These are phyloP conservation scores for Archaeoteleia sp. DNA, from an alignment of 2,888 invertebrate species.

Conservation along the genomic window DNA sequence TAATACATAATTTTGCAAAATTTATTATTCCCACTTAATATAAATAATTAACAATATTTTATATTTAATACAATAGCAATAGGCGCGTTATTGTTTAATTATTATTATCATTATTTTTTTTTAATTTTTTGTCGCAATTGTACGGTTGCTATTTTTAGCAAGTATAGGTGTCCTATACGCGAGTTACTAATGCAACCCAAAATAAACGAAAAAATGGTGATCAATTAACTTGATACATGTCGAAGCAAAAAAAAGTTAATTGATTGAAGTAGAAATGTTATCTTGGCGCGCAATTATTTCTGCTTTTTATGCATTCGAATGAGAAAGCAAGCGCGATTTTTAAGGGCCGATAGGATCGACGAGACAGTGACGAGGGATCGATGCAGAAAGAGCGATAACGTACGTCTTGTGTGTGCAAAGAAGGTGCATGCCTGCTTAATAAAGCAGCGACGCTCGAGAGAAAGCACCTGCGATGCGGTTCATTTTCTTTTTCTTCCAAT, in stretches of 20 bases:
- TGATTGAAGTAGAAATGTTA: conserved; percentile 41
- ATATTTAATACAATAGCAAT: too few species aligned
- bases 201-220: conserved; percentile 17
- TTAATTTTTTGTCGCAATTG: too few species aligned
- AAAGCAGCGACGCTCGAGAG: conserved; percentile 38
- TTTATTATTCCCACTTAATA: too few species aligned
- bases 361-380: conserved; percentile 45
- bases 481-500: conserved; percentile 30
- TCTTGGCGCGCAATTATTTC: conserved; percentile 46
- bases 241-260: conserved; percentile 19
- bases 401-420: conserved; percentile 39
- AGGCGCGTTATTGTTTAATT: too few species aligned
- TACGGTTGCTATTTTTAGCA: too few species aligned
- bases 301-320: conserved; percentile 45
- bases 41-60: too few species aligned
- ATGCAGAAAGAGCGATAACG: conserved; percentile 36
- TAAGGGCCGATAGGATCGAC: conserved; percentile 40
- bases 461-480: conserved; percentile 44
- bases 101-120: too few species aligned
- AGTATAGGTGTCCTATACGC: too few species aligned
- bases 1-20: too few species aligned
- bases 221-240: conserved; percentile 29
- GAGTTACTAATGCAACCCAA: neutral
- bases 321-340: conserved; percentile 46
- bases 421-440: conserved; percentile 45